phyloP scores from a whole-genome alignment of 2,888 invertebrate genomes.

The Hemithea aestivaria region DNA sequence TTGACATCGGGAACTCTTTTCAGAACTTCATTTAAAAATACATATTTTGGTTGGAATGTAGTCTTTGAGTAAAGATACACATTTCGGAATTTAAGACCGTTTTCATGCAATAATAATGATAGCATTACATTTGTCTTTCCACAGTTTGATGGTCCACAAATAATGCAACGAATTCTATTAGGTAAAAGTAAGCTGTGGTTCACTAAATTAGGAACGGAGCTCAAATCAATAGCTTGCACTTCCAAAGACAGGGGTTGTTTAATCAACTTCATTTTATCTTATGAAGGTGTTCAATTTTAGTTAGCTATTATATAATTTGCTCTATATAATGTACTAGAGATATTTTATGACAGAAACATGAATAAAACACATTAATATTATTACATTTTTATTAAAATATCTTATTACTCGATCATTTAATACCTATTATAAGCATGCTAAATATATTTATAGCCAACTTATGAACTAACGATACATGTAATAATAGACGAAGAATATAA shows the following conservation, averaged over 20 bases:
- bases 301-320: neutral
- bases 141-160: conserved; percentile 25
- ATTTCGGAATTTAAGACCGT: conserved; percentile 15
- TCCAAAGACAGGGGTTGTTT: conserved; percentile 15
- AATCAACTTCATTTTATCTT: conserved; percentile 7
- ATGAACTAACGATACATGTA: neutral
- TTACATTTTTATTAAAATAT: too few species aligned
- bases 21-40: conserved; percentile 7
- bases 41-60: conserved; percentile 10
- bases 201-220: neutral
- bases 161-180: conserved; percentile 17
- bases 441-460: too few species aligned
- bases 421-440: too few species aligned
- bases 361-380: too few species aligned
- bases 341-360: too few species aligned
- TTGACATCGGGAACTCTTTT: conserved; percentile 2
- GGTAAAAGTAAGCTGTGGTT: conserved; percentile 20
- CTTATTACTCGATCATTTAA: too few species aligned
- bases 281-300: neutral
- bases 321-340: neutral
- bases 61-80: conserved; percentile 22
- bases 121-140: conserved; percentile 30
- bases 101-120: conserved; percentile 11
- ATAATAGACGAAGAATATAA: neutral
- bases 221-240: conserved; percentile 13